Evolutionary conservation across 2,888 invertebrate genomes (phyloP), one percentile per base, ranked within the genome.

Genomic region (Sycophila texana): DNA sequence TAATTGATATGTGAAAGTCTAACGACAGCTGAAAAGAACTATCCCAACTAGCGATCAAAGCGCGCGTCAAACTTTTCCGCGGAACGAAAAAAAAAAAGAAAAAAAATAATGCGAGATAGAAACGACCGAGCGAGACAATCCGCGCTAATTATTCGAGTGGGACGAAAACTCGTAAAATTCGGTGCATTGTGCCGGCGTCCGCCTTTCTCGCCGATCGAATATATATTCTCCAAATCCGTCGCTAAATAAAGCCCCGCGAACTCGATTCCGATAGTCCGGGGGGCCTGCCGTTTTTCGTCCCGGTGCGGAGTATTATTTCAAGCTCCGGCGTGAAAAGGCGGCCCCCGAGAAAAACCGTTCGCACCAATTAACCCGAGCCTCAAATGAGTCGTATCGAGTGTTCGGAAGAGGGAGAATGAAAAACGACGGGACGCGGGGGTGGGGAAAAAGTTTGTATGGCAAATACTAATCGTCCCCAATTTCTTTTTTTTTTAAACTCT

Each of bases 221-320:
- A 39, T 39, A 39, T 39, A 79, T 72, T 75, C 26, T 66, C 79
- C 66, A 75, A 79, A 79, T 71, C 71, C 79, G 22, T 75, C 51
- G 39, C 39, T 72, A 75, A 79, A 75, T 75, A 79, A 75, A 74
- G n/a, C 51, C 20, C 20, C 57, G 67, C 63, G 47, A 71, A 58
- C 60, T 75, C 66, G 47, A 71, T 70, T 51, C 65, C 77, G 55
- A 72, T 74, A 73, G 18, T 30, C 47, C 14, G 13, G 13, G 0
- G 14, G 12, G 49, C 60, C 49, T 7, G 22, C 14, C 58, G 39
- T 26, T 16, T 5, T 4, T n/a, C 16, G n/a, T 63, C 63, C 26
- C n/a, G 4, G 10, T 47, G 16, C 26, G 7, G n/a, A 13, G 49
- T 18, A 68, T 51, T 39, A 55, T 68, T 58, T 71, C 60, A 39